phyloP scores from a whole-genome alignment of 1,140 invertebrate species.

The Tetramorium parvispinum region DNA sequence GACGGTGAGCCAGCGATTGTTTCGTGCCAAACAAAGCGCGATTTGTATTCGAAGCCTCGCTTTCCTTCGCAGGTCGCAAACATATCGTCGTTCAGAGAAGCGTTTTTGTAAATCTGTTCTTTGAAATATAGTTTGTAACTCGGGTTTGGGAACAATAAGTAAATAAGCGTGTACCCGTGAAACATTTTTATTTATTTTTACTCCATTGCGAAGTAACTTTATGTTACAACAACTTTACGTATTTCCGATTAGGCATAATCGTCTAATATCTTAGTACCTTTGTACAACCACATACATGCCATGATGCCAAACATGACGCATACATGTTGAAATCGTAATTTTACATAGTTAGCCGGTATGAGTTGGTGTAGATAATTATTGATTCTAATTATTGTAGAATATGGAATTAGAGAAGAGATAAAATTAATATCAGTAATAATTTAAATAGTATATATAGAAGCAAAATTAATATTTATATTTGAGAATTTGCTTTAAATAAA shows the following conservation, averaged over 20 bases:
- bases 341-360: background rate
- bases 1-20: background rate
- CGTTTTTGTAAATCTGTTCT: background rate
- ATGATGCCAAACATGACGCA: background rate
- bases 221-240: background rate
- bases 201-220: background rate
- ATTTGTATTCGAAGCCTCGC: background rate
- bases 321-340: conserved; percentile 1
- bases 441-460: background rate
- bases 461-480: background rate
- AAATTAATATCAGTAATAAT: background rate
- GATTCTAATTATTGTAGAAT: background rate
- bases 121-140: background rate
- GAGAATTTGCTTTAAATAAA: background rate
- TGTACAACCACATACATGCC: too few species aligned
- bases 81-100: background rate
- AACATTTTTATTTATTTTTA: conserved; percentile 18
- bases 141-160: background rate
- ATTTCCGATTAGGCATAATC: background rate
- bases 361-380: background rate
- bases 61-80: background rate
- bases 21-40: background rate
- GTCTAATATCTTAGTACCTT: conserved; percentile 3
- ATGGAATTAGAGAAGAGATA: background rate
- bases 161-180: background rate